These are phyloP conservation scores for Stratiomys singularior DNA, from an alignment of 2,888 invertebrate genomes.

Conservation along the genomic window DNA sequence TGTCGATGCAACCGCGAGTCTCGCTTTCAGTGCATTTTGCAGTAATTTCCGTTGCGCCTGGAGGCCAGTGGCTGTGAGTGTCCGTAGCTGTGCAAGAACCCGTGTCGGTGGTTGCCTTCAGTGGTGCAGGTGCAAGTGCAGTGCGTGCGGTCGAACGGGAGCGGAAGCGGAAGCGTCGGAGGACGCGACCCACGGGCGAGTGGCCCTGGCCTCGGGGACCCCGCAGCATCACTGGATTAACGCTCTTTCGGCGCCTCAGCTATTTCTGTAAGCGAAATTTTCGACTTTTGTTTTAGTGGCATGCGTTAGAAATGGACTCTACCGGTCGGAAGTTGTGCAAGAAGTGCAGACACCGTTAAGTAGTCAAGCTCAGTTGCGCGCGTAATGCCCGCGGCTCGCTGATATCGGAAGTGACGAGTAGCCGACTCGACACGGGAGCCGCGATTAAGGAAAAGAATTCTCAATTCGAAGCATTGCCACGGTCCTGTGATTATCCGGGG, in stretches of 20 bases:
- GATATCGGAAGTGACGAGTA: background rate
- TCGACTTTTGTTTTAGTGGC: background rate
- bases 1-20: background rate
- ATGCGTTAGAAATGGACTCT: background rate
- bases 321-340: background rate
- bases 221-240: slow-evolving; percentile 8
- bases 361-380: background rate
- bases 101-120: background rate
- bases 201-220: background rate
- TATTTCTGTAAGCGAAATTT: background rate
- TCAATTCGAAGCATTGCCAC: slow-evolving; percentile 26
- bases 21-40: background rate
- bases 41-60: background rate
- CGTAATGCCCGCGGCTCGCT: too few species aligned
- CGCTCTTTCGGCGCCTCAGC: background rate
- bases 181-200: background rate
- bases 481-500: slow-evolving; percentile 37
- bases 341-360: background rate
- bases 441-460: background rate
- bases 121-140: slow-evolving; percentile 14
- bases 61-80: background rate
- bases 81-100: background rate
- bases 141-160: slow-evolving; percentile 16
- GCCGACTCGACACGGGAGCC: background rate
- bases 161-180: background rate